Conservation (phyloP, 1,140 invertebrate species). For the Adelges cooleyi region DNA sequence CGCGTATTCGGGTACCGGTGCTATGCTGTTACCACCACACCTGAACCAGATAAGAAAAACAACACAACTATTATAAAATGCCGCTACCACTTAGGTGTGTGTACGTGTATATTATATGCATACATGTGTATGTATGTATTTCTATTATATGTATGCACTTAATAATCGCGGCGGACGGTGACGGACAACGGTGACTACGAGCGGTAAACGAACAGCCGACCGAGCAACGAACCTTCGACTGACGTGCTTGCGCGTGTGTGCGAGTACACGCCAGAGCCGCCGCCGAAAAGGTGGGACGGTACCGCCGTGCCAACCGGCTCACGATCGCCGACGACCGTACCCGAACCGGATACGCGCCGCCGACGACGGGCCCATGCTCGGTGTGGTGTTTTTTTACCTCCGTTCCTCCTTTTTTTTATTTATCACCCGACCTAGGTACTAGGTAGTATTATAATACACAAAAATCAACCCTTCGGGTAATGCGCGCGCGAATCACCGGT, state of each 20-base stretch:
- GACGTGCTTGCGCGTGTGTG: conserved; percentile 18
- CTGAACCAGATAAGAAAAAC: too few relatives aligned
- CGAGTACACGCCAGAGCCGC: not conserved
- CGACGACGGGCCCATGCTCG: not conserved
- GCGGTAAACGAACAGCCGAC: not conserved
- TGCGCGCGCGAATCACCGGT: conserved; percentile 4
- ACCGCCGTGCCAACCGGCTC: conserved; percentile 15
- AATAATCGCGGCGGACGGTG: too few relatives aligned
- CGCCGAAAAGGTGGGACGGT: not conserved
- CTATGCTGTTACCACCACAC: too few relatives aligned
- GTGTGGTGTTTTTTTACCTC: not conserved
- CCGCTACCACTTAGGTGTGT: too few relatives aligned
- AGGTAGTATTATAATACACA: not conserved
- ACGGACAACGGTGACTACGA: too few relatives aligned
- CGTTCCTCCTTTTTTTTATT: not conserved
- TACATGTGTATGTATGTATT: too few relatives aligned
- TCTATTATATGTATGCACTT: too few relatives aligned
- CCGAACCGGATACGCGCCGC: conserved; percentile 17
- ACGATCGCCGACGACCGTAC: conserved; percentile 8
- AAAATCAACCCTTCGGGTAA: conserved; percentile 19
- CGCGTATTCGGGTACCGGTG: too few relatives aligned
- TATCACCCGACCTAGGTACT: too few relatives aligned
- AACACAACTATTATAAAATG: too few relatives aligned
- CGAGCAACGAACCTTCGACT: conserved; percentile 20
- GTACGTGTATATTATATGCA: too few relatives aligned